Conservation (phyloP, 2,888 invertebrate genomes). For the Dynastes tityus region DNA sequence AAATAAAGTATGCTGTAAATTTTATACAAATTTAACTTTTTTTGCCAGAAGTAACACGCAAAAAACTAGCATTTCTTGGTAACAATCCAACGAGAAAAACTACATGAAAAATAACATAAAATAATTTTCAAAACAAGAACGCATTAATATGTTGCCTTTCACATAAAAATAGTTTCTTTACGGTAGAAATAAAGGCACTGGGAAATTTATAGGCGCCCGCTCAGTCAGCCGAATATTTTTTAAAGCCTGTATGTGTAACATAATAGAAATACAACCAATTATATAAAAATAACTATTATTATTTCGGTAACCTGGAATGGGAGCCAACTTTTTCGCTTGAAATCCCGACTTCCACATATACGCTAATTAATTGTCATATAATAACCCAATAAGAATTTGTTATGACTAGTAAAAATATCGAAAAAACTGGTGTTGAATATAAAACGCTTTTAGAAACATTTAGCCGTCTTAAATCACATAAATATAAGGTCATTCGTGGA, state of each 20-base stretch:
- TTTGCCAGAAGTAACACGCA: constrained; percentile 7
- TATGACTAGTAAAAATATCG: neutral
- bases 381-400: neutral
- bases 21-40: constrained; percentile 20
- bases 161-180: constrained; percentile 44
- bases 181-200: constrained; percentile 35
- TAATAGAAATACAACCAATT: constrained; percentile 24
- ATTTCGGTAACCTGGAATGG: constrained; percentile 13
- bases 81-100: constrained; percentile 41
- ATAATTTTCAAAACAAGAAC: constrained; percentile 39
- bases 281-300: constrained; percentile 23
- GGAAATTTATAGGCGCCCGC: constrained; percentile 35
- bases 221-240: constrained; percentile 4
- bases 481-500: neutral
- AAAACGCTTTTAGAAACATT: neutral
- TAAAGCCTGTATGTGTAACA: constrained; percentile 15
- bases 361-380: neutral
- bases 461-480: neutral
- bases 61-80: constrained; percentile 32
- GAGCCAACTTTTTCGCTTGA: constrained; percentile 14
- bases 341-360: neutral
- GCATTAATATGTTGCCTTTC: constrained; percentile 25
- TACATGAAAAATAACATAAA: constrained; percentile 44
- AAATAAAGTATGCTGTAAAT: constrained; percentile 16
- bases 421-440: neutral